Percentiles rank a stretch among this genome's conserved stretches.
These are phyloP conservation scores for Metridium senile DNA, from an alignment of 92 coral and sea anemone genomes.

Conservation along the genomic window DNA sequence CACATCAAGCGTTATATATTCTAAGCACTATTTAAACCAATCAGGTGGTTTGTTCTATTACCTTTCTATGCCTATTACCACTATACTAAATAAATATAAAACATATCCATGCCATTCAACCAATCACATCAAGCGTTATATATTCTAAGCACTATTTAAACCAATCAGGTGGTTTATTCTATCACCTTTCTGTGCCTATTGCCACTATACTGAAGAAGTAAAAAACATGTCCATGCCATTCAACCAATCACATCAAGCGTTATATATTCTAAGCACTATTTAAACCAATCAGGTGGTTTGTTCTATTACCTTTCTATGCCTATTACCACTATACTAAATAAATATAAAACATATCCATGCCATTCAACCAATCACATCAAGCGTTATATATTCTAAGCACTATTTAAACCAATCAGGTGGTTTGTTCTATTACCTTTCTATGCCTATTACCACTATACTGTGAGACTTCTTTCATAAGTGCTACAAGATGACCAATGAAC, in stretches of 20 bases:
- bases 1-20: background rate
- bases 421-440: constrained; percentile 79
- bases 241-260: background rate
- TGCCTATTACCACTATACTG: constrained; percentile 90
- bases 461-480: constrained; percentile 87
- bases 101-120: too few species aligned
- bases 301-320: constrained; percentile 80
- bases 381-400: background rate
- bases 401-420: background rate
- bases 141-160: too few species aligned
- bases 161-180: too few species aligned
- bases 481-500: constrained; percentile 66
- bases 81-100: too few species aligned
- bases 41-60: too few species aligned
- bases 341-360: too few species aligned
- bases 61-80: too few species aligned
- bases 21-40: background rate
- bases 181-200: too few species aligned
- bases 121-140: background rate
- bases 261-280: too few species aligned
- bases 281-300: background rate
- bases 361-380: background rate
- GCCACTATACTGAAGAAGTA: too few species aligned
- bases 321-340: constrained; percentile 88
- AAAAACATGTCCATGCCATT: too few species aligned